phyloP scores from a whole-genome alignment of 2,113 vertebrate species.

The Eurypyga helias region DNA sequence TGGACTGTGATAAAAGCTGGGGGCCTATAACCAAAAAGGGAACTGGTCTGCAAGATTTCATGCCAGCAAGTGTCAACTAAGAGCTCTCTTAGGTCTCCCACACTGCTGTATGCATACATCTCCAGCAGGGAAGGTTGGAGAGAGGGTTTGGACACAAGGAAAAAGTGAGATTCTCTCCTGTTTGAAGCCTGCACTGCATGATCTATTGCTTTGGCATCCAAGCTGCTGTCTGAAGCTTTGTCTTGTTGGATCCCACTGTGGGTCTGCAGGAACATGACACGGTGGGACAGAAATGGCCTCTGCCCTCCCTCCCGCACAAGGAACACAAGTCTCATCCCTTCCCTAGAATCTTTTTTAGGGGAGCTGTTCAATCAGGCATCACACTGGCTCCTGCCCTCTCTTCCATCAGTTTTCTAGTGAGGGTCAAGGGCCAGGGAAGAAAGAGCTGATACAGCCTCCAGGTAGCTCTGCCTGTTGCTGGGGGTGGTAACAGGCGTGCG shows the following conservation, averaged over 20 bases:
- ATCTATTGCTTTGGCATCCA: neutral
- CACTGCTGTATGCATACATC: rapidly evolving
- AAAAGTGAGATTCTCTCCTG: neutral
- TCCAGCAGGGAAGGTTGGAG: neutral
- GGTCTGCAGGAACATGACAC: neutral
- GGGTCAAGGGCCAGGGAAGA: neutral
- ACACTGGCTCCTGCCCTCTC: neutral
- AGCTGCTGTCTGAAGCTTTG: neutral
- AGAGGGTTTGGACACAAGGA: neutral
- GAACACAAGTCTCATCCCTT: neutral
- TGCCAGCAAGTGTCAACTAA: neutral
- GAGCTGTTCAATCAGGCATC: neutral
- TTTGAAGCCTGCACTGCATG: neutral
- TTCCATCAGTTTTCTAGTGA: neutral
- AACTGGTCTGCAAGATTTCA: neutral
- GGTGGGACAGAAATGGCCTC: neutral
- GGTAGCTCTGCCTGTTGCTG: neutral
- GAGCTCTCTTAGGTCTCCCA: neutral
- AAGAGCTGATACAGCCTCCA: neutral
- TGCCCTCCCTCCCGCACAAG: neutral
- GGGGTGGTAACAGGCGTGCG: neutral
- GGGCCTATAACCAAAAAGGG: neutral
- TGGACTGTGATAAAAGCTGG: neutral
- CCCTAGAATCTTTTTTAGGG: neutral
- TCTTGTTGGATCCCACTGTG: neutral